Conservation (phyloP, 2,888 invertebrate genomes). For the Eustalomyia histrio region DNA sequence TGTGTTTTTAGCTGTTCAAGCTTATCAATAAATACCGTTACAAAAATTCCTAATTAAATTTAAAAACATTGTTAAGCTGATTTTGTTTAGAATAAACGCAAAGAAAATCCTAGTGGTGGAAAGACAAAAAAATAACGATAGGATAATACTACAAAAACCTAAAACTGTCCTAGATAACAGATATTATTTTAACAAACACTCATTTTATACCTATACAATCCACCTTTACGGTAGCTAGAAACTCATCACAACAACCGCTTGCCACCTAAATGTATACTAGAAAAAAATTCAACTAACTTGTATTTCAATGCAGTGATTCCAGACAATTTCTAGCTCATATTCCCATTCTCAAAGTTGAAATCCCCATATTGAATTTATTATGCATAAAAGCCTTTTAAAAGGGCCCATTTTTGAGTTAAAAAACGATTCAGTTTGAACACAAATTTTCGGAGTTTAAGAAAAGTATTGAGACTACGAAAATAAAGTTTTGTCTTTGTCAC, state of each 20-base stretch:
- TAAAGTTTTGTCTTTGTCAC: no score
- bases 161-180: conserved; percentile 16
- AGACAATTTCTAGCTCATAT: no score
- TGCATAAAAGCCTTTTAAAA: no score
- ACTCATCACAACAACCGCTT: background rate
- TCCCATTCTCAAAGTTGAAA: no score
- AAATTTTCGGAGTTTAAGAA: no score
- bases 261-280: background rate
- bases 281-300: background rate
- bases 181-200: conserved; percentile 13
- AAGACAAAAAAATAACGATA: background rate
- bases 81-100: background rate
- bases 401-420: no score
- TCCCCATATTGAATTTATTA: no score
- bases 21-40: background rate
- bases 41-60: conserved; percentile 7
- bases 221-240: conserved; percentile 2
- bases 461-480: no score
- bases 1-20: conserved; percentile 1
- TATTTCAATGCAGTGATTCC: background rate
- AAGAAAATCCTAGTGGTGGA: background rate
- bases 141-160: background rate
- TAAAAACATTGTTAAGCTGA: background rate
- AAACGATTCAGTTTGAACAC: no score
- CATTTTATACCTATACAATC: background rate